Evolutionary conservation across 2,888 invertebrate genomes (phyloP).

Genomic region (Leptinotarsa juncta): DNA sequence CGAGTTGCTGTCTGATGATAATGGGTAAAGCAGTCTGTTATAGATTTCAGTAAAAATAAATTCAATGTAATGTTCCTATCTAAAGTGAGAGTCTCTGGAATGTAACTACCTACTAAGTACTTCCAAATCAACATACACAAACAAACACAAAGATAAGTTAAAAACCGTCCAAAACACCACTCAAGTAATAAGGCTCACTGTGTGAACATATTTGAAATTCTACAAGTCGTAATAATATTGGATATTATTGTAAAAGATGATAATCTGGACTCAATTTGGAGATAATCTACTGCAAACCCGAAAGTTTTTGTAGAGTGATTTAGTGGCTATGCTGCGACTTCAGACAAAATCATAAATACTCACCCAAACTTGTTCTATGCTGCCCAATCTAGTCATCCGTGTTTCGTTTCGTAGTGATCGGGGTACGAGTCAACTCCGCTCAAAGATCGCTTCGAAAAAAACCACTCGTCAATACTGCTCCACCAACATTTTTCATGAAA

Average conservation of each 20-base stretch:
- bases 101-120: background rate
- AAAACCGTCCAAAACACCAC: constrained; percentile 14
- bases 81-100: background rate
- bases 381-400: constrained; percentile 54
- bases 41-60: background rate
- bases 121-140: constrained; percentile 12
- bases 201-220: constrained; percentile 36
- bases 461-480: too few relatives aligned
- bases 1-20: background rate
- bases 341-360: constrained; percentile 57
- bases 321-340: constrained; percentile 49
- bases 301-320: constrained; percentile 50
- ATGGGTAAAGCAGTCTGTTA: background rate
- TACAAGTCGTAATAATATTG: constrained; percentile 42
- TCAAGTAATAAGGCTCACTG: constrained; percentile 20
- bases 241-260: constrained; percentile 44
- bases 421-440: constrained; percentile 30
- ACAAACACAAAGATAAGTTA: constrained; percentile 6
- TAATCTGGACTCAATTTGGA: constrained; percentile 49
- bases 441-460: background rate
- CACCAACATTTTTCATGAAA: too few relatives aligned
- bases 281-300: constrained; percentile 47
- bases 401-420: constrained; percentile 44
- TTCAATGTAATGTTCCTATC: background rate
- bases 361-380: constrained; percentile 56